These are phyloP conservation scores for Leucopternis melanops DNA, from an alignment of 2,113 vertebrate species.

Conservation along the genomic window DNA sequence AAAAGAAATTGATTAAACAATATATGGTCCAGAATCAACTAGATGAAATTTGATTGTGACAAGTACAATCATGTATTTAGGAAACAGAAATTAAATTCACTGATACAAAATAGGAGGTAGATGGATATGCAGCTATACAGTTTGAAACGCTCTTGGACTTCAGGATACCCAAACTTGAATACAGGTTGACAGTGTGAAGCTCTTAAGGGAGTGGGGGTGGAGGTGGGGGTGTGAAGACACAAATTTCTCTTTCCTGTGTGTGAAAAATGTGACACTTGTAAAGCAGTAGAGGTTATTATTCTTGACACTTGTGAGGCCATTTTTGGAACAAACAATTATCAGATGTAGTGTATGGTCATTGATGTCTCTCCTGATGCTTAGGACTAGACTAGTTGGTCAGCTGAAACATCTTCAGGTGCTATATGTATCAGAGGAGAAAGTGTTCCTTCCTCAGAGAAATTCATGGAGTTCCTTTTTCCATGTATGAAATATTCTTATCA, in stretches of 20 bases:
- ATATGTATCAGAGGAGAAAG: background rate
- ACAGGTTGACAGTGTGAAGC: background rate
- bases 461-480: background rate
- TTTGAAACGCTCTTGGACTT: background rate
- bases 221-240: background rate
- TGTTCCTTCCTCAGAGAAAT: background rate
- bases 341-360: background rate
- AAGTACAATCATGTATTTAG: background rate
- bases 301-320: background rate
- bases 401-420: background rate
- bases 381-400: background rate
- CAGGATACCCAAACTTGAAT: background rate
- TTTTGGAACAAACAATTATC: background rate
- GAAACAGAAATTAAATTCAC: background rate
- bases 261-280: background rate
- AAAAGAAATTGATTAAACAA: background rate
- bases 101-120: background rate
- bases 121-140: background rate
- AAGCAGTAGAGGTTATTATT: background rate
- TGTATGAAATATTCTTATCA: background rate
- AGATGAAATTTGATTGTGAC: background rate
- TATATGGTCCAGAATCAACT: background rate
- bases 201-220: background rate
- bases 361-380: background rate
- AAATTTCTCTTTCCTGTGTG: background rate